Conservation (phyloP, 2,888 invertebrate species). For the Orchestes rusci region DNA sequence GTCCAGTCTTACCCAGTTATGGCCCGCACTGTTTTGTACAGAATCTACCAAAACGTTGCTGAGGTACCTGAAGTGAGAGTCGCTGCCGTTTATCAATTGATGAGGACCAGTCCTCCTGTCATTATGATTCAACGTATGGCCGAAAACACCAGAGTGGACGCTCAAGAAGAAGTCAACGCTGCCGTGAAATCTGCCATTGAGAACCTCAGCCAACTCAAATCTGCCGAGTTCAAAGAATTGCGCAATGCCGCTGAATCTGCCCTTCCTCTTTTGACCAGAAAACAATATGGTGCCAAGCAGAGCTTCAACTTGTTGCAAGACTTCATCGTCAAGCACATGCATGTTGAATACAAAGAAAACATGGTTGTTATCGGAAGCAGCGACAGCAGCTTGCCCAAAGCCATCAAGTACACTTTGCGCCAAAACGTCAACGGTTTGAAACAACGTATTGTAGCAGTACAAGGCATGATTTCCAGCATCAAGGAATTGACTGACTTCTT, state of each 20-base stretch:
- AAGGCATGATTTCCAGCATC: conserved; percentile 44
- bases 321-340: conserved; percentile 42
- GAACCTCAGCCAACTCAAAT: conserved; percentile 47
- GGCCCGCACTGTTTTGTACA: conserved; percentile 54
- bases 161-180: conserved; percentile 56
- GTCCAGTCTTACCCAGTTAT: conserved; percentile 47
- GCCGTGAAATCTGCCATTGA: conserved; percentile 57
- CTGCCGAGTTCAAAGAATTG: conserved; percentile 22
- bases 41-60: conserved; percentile 57
- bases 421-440: conserved; percentile 40
- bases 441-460: conserved; percentile 29
- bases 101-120: conserved; percentile 52
- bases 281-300: conserved; percentile 46
- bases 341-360: conserved; percentile 42
- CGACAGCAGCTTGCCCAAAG: conserved; percentile 52
- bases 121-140: conserved; percentile 65
- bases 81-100: conserved; percentile 55
- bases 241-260: conserved; percentile 41
- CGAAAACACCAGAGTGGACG: conserved; percentile 57
- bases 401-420: conserved; percentile 33
- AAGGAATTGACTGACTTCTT: conserved; percentile 38
- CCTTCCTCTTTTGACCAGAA: conserved; percentile 38
- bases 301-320: conserved; percentile 46
- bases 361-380: conserved; percentile 50
- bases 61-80: conserved; percentile 60